Base-by-base conservation (phyloP, 1,140 invertebrate species). In the Heterodera schachtii region DNA sequence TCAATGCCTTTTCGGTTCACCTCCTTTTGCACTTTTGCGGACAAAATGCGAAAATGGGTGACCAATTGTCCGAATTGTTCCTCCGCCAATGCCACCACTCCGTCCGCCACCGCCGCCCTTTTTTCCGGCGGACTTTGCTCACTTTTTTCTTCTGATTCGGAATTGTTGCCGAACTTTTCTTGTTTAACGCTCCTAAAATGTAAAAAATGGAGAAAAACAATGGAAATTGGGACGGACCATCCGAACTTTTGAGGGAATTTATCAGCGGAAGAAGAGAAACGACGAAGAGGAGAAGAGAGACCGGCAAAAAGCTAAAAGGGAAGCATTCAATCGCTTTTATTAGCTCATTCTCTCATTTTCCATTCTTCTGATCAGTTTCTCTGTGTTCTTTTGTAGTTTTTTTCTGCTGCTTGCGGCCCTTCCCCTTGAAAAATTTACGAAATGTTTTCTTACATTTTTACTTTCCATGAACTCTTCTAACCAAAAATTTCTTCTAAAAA, bases 11-110 rank as follows among this genome's bases (percentile, higher is more conserved):
- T 75, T 47, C 49, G 16, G 31, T 44, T 31, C 31, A 91, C 91
- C 69, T 92, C 91, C 73, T 91, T 86, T 78, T 89, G 87, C 67
- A 91, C 85, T 84, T 90, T 90, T 16, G 84, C 77, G 6, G 91
- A 92, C 88, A 98, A 97, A 91, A 96, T 97, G 91, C 95, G 94
- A 87, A 99, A 93, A 92, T 99, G 97, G 91, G 95, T 95, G 84
- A 99, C 93, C 91, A 98, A 97, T 89, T 95, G 93, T 85, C 94
- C 93, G 90, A 97, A 93, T 92, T 97, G 90, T 73, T 86, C 85
- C 43, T 88, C 73, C 21, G 44, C 70, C 60, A 78, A 78, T n/a
- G 70, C 46, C 66, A 80, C 67, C 46, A 67, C 49, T 75, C 75
- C 75, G 31, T 73, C 64, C 43, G 44, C 31, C 31, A 31, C 31